Percentiles rank a stretch among this genome's conserved stretches.
Evolutionary conservation across 2,113 vertebrate species (phyloP).

Genomic region (Indicator indicator): DNA sequence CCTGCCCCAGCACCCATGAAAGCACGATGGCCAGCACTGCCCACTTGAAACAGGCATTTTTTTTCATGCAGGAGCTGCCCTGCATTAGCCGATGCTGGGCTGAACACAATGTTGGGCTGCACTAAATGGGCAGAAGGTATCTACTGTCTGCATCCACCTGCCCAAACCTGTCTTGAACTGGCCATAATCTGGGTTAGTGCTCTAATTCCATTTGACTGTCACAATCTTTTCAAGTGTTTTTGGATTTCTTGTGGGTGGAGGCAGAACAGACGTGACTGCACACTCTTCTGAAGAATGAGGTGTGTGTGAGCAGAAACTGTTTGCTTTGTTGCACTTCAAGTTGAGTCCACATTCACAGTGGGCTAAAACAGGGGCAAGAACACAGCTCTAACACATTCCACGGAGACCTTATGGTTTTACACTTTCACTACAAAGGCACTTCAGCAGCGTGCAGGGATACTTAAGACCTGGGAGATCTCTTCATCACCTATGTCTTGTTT

Average conservation of each 20-base stretch:
- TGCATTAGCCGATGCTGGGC: neutral
- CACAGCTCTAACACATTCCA: fast-evolving
- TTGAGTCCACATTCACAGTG: neutral
- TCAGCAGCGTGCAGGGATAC: neutral
- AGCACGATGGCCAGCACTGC: fast-evolving
- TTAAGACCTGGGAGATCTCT: neutral
- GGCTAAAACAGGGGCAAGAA: neutral
- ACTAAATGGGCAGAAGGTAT: neutral
- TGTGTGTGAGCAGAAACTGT: neutral
- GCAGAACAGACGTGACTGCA: fast-evolving
- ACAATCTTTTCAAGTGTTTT: neutral
- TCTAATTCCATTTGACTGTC: constrained; percentile 5
- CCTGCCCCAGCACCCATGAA: neutral
- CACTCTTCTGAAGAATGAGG: neutral
- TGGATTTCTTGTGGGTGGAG: neutral
- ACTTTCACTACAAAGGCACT: neutral
- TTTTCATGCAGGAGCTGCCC: neutral
- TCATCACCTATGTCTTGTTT: neutral
- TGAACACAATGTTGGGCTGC: neutral
- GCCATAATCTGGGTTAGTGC: neutral
- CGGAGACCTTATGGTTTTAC: neutral
- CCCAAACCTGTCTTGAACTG: neutral
- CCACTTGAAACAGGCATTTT: neutral
- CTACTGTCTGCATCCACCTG: neutral
- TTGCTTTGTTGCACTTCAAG: neutral